These are phyloP conservation scores for Telenomus remus DNA, from an alignment of 1,140 invertebrate species.

Conservation along the genomic window DNA sequence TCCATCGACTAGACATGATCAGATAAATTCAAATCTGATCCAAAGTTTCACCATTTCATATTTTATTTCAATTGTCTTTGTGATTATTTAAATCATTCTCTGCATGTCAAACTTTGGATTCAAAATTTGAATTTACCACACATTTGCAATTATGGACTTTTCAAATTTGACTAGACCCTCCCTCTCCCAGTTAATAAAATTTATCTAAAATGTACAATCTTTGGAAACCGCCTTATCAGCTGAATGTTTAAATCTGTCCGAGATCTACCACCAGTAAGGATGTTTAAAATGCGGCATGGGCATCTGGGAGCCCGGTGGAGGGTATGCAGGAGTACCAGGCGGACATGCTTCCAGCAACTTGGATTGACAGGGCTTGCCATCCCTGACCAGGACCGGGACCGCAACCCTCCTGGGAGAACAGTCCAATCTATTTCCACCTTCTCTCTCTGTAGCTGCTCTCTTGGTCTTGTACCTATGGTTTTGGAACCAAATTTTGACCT, in stretches of 20 bases:
- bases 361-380: slow-evolving; percentile 89
- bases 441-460: slow-evolving; percentile 91
- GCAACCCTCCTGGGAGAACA: slow-evolving; percentile 92
- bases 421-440: slow-evolving; percentile 73
- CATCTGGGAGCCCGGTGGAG: slow-evolving; percentile 62
- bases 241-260: too few species aligned
- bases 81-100: neutral
- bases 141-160: neutral
- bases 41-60: neutral
- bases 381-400: slow-evolving; percentile 92
- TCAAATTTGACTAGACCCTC: slow-evolving; percentile 2
- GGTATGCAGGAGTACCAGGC: slow-evolving; percentile 45
- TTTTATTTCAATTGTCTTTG: neutral
- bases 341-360: slow-evolving; percentile 65
- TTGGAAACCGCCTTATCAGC: slow-evolving; percentile 11
- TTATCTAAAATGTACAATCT: slow-evolving; percentile 47
- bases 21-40: too few species aligned
- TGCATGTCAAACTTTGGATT: neutral
- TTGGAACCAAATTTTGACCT: slow-evolving; percentile 94
- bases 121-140: neutral
- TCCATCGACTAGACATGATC: too few species aligned
- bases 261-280: slow-evolving; percentile 70
- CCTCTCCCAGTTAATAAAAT: neutral
- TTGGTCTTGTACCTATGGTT: slow-evolving; percentile 97
- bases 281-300: slow-evolving; percentile 71